Evolutionary conservation across 2,113 vertebrate genomes (phyloP), one percentile per base, ranked within the genome.

Genomic region (Uria aalge): DNA sequence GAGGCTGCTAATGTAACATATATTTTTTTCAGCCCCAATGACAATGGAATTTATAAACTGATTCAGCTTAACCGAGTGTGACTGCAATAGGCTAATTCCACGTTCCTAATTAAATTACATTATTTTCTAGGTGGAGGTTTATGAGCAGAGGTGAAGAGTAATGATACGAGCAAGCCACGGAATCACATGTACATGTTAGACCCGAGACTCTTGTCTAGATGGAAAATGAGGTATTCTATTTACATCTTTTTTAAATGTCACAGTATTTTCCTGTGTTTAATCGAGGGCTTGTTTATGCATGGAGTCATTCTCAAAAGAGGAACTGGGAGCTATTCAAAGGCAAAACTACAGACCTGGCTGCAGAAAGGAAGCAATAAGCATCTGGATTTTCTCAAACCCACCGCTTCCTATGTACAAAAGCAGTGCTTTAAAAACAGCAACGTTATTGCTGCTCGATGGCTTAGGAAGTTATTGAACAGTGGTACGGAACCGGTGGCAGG

Each of bases 91-190:
- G 89, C 88, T 91, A 68, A 84, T 96, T 92, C 88, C 94, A 71
- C 91, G 15, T 85, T 84, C 95, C 95, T 96, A 96, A 97, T 98
- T 98, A 96, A 98, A 95, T 97, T 75, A 81, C 82, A 24, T 91
- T 77, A 77, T 87, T 95, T 97, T 88, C 92, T 86, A 94, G 87
- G 57, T 91, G 72, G 75, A 95, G 91, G 76, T 96, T 96, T 96
- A 87, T 64, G 92, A 84, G 83, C 90, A 85, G 92, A 76, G 96
- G 94, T 88, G 94, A 92, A 19, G 36, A 92, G 80, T 22, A 95
- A 90, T 53, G 64, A 52, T 26, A 80, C 1, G 11, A 82, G 74
- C 63, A 45, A 93, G 69, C 29, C 55, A 32, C 47, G 6, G 77
- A 66, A 45, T 62, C 88, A 29, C 81, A 29, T 0, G 29, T 9